phyloP scores from a whole-genome alignment of 1,140 invertebrate species.

The Macrobrachium rosenbergii region DNA sequence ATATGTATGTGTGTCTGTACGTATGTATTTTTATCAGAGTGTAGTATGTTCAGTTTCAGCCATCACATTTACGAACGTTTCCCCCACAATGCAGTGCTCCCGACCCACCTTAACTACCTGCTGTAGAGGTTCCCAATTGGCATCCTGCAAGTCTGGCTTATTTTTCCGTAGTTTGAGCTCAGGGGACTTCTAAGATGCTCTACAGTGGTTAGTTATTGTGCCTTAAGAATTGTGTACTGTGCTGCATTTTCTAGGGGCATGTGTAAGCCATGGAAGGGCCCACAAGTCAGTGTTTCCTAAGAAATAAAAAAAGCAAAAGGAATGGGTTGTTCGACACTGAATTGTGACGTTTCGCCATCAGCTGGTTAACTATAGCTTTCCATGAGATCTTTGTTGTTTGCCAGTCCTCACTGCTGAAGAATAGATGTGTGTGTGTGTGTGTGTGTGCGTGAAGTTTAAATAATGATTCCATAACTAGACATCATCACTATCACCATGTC shows the following conservation, averaged over 20 bases:
- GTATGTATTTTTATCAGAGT: slow-evolving; percentile 33
- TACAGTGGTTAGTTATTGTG: slow-evolving; percentile 58
- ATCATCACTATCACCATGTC: slow-evolving; percentile 19
- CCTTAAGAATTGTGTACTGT: slow-evolving; percentile 53
- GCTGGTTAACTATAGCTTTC: slow-evolving; percentile 34
- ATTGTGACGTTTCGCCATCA: slow-evolving; percentile 36
- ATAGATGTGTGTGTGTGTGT: slow-evolving; percentile 59
- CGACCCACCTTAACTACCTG: slow-evolving; percentile 49
- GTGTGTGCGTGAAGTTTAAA: not conserved
- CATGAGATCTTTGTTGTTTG: slow-evolving; percentile 38
- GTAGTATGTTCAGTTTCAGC: not conserved
- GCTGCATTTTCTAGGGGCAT: slow-evolving; percentile 43
- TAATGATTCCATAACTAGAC: slow-evolving; percentile 58
- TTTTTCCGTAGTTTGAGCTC: slow-evolving; percentile 38
- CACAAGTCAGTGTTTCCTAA: slow-evolving; percentile 31
- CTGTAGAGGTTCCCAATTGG: slow-evolving; percentile 30
- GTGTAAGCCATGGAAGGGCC: slow-evolving; percentile 27
- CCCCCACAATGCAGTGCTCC: slow-evolving; percentile 18
- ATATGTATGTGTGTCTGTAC: slow-evolving; percentile 34
- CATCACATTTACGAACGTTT: slow-evolving; percentile 26
- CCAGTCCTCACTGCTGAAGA: slow-evolving; percentile 51
- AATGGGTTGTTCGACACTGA: slow-evolving; percentile 54
- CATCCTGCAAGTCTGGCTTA: slow-evolving; percentile 29
- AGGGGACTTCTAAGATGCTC: slow-evolving; percentile 46
- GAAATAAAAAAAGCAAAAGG: slow-evolving; percentile 2